These are phyloP conservation scores for Coryphaenoides rupestris DNA, from an alignment of 2,113 vertebrate genomes.

Conservation along the genomic window DNA sequence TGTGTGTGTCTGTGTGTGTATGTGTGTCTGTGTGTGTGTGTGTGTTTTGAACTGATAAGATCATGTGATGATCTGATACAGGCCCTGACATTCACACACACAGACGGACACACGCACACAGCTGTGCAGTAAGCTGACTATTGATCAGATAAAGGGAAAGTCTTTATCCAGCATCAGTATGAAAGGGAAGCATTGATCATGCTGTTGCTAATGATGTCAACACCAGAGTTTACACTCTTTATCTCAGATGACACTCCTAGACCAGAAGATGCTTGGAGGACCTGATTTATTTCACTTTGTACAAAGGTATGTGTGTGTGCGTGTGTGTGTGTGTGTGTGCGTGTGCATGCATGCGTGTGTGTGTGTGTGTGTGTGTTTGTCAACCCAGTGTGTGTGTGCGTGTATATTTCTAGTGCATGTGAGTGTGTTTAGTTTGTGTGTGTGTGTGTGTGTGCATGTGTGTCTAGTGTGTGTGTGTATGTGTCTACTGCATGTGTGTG, in stretches of 20 bases:
- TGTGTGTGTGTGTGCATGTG: not conserved
- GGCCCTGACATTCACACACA: not conserved
- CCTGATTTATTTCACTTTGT: too few relatives aligned
- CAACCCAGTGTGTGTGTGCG: conserved; percentile 1
- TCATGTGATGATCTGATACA: not conserved
- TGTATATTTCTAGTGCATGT: not conserved
- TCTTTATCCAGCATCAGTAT: not conserved
- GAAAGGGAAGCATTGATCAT: too few relatives aligned
- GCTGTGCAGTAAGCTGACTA: not conserved
- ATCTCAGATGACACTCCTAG: too few relatives aligned
- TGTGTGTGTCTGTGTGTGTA: not conserved
- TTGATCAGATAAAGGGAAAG: not conserved
- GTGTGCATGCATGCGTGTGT: not conserved
- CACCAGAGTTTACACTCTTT: too few relatives aligned
- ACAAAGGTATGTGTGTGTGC: conserved; percentile 19
- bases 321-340: conserved; percentile 34
- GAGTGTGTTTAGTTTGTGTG: not conserved
- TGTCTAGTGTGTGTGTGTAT: too few relatives aligned
- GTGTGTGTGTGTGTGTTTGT: not conserved
- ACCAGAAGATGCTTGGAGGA: too few relatives aligned
- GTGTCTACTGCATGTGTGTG: too few relatives aligned
- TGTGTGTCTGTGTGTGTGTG: not conserved
- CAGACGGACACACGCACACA: not conserved
- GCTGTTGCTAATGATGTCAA: too few relatives aligned
- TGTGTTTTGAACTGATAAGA: conserved; percentile 4